These are phyloP conservation scores for Hiodon alosoides DNA, from an alignment of 2,113 vertebrate genomes.

Conservation along the genomic window DNA sequence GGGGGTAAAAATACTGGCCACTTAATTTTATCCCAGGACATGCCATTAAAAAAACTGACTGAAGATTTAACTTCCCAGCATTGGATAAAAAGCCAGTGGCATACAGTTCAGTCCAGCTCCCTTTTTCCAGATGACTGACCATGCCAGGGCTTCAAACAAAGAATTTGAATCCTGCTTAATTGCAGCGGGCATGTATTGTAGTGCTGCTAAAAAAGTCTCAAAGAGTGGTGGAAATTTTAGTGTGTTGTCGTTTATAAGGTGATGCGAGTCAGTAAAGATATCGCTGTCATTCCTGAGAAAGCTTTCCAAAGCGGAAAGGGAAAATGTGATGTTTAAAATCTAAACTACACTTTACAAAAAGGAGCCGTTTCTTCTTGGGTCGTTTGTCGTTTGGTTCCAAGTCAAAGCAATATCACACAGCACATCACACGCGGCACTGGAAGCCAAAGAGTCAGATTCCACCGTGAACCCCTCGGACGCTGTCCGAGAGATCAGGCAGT, in stretches of 20 bases:
- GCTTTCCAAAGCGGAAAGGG: conserved; percentile 41
- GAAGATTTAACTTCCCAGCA: not conserved
- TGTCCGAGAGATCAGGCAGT: no score
- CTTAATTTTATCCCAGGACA: not conserved
- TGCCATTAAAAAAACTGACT: not conserved
- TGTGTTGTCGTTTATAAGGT: conserved; percentile 22
- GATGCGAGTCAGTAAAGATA: conserved; percentile 40
- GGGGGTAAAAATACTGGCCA: not conserved
- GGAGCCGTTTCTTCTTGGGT: not conserved
- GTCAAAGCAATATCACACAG: not conserved
- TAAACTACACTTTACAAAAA: conserved; percentile 13
- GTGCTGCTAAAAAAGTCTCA: conserved; percentile 44
- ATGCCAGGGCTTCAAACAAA: conserved; percentile 3
- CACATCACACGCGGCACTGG: not conserved
- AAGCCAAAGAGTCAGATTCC: not conserved
- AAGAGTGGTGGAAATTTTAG: conserved; percentile 46
- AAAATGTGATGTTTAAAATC: conserved; percentile 34
- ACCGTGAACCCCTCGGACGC: no score
- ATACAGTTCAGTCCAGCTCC: no score
- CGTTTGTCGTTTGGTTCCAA: not conserved
- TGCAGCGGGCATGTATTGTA: conserved; percentile 58
- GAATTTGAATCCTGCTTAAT: conserved; percentile 38
- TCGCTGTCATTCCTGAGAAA: conserved; percentile 61
- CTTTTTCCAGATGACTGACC: not conserved
- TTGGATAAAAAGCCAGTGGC: not conserved